Evolutionary conservation across 2,797 vertebrate species (phyloP), one percentile per base, ranked within the genome.

Genomic region (Scyliorhinus canicula): DNA sequence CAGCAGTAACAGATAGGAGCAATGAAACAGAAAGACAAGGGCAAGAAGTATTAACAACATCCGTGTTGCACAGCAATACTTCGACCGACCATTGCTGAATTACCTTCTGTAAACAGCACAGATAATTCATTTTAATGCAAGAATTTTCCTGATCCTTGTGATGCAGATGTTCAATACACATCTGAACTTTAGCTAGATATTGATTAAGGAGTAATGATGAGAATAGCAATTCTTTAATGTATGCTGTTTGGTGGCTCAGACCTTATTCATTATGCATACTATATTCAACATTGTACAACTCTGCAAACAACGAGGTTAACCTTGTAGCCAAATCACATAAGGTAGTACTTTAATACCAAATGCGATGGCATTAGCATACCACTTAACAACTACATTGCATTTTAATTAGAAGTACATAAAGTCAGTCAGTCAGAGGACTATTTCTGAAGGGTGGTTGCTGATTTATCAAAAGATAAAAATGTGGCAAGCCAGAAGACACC

Each of bases 101-200:
- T 97, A 98, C 96, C 97, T 97, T 97, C 97, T 97, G 97, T 98
- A 98, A 98, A 98, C 97, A 98, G 97, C 97, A 96, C 96, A 97
- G 97, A 98, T 98, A 98, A 98, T 96, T 98, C 97, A 98, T 98
- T 98, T 97, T 98, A 98, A 98, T 97, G 97, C 97, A 97, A 97
- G 97, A 98, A 98, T 97, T 97, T 96, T 97, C 98, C 97, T 98
- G 96, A 97, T 97, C 96, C 97, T 97, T 97, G 97, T 97, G 97
- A 60, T 60, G 11, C 57, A 60, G 57, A 11, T 60, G 57, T 60
- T 60, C 57, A 60, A 60, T 60, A 60, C 14, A 60, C 97, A 97
- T 97, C 97, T 96, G 97, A 97, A 97, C 95, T 96, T 97, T 97
- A 97, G 97, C 97, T 97, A 97, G 97, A 96, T 97, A 98, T 97